A percentile compares a stretch with the other conserved stretches of the same genome.
Conservation (phyloP, 2,113 vertebrate species). For the Rousettus leschenaultii region DNA sequence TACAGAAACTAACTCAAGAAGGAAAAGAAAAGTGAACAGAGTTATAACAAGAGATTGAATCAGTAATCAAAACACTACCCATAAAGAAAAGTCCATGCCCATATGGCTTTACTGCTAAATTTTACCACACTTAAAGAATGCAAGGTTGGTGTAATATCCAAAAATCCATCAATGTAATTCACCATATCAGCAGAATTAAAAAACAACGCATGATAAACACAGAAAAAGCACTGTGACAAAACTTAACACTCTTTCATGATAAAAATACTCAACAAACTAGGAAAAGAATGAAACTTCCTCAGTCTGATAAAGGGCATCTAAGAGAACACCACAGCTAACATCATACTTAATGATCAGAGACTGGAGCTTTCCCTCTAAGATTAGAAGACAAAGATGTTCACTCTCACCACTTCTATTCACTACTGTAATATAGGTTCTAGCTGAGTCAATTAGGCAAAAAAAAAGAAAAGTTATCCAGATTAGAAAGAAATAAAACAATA, state of each 20-base stretch:
- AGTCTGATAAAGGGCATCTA: background rate
- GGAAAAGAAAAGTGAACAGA: background rate
- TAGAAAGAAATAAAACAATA: background rate
- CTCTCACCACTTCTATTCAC: background rate
- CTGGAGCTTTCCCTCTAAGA: background rate
- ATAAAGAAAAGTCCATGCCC: background rate
- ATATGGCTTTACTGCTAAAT: background rate
- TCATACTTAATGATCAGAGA: background rate
- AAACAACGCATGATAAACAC: background rate
- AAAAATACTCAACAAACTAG: background rate
- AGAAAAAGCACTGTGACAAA: background rate
- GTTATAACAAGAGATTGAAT: background rate
- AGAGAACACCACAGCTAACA: background rate
- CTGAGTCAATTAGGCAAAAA: background rate
- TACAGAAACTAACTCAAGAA: background rate
- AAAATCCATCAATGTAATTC: background rate
- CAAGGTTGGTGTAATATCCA: background rate
- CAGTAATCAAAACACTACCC: background rate
- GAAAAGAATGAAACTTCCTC: background rate
- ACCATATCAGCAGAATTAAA: background rate
- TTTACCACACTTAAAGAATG: background rate
- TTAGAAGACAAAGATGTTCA: background rate
- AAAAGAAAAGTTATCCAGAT: background rate
- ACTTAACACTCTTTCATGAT: background rate
- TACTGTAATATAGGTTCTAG: background rate